Evolutionary conservation across 2,113 vertebrate genomes (phyloP).

Genomic region (Nettapus auritus): DNA sequence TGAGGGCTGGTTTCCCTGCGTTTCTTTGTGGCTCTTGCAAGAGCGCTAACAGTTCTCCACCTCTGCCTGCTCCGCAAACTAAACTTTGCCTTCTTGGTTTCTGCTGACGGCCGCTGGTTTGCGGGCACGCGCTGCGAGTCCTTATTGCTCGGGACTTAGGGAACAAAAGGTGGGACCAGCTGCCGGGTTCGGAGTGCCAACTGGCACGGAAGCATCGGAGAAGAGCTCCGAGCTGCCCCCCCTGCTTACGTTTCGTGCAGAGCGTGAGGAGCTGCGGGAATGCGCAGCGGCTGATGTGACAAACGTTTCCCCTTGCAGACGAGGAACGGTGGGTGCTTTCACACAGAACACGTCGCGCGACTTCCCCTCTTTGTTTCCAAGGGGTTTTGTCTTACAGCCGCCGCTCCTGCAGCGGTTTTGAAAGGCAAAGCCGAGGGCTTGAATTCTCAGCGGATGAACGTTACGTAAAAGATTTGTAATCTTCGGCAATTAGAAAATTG

Average conservation of each 20-base stretch:
- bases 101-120: not conserved
- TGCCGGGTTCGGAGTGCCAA: not conserved
- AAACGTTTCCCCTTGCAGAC: not conserved
- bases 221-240: not conserved
- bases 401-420: not conserved
- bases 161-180: conserved; percentile 1
- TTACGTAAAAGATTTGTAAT: not conserved
- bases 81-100: not conserved
- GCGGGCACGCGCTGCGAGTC: not conserved
- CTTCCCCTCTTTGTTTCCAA: not conserved
- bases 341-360: rapidly evolving
- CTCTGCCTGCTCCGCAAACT: not conserved
- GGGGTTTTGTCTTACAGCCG: not conserved
- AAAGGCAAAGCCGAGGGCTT: not conserved
- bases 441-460: not conserved
- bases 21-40: not conserved
- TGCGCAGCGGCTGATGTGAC: not conserved
- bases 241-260: not conserved
- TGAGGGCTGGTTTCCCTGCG: rapidly evolving
- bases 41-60: not conserved
- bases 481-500: conserved; percentile 53
- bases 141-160: not conserved
- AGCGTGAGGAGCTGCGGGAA: not conserved
- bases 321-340: not conserved
- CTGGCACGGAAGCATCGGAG: not conserved